These are phyloP conservation scores for Temnothorax ravouxi DNA, from an alignment of 2,888 invertebrate genomes.

Conservation along the genomic window DNA sequence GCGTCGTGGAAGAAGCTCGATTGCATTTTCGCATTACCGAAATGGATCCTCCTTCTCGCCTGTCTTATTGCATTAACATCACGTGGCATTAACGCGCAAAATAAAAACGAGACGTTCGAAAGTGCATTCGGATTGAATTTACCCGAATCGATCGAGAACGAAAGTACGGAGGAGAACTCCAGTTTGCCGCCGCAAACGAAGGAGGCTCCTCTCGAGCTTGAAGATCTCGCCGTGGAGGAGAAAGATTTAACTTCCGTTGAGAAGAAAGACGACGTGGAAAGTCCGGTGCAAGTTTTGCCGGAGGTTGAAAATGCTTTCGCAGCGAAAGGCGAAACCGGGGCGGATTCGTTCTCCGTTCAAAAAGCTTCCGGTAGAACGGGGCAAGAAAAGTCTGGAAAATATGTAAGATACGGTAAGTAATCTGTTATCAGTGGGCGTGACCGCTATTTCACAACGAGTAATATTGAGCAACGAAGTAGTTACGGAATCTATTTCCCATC, in stretches of 20 bases:
- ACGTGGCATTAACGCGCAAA: constrained; percentile 47
- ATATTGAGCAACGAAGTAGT: too few species aligned
- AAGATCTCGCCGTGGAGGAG: constrained; percentile 69
- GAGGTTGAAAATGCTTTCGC: neutral
- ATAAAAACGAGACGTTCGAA: constrained; percentile 74
- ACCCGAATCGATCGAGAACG: constrained; percentile 47
- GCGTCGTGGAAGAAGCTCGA: constrained; percentile 22
- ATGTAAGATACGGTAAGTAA: constrained; percentile 84
- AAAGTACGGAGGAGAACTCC: neutral
- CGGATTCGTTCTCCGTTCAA: neutral
- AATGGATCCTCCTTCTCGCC: constrained; percentile 33
- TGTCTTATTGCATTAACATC: constrained; percentile 17
- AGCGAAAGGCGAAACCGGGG: neutral
- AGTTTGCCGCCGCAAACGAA: neutral
- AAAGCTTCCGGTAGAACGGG: constrained; percentile 63
- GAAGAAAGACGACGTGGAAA: constrained; percentile 15
- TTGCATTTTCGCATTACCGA: constrained; percentile 52
- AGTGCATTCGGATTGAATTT: constrained; percentile 75
- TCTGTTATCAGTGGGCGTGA: constrained; percentile 83
- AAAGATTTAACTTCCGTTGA: constrained; percentile 4
- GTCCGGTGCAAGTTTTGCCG: neutral
- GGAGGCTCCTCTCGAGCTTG: constrained; percentile 65
- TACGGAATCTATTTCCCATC: neutral
- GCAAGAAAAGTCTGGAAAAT: constrained; percentile 77
- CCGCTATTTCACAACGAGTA: constrained; percentile 62